Evolutionary conservation across 35 echinoderm and acorn worm genomes (phyloP).

Genomic region (Diadema setosum): DNA sequence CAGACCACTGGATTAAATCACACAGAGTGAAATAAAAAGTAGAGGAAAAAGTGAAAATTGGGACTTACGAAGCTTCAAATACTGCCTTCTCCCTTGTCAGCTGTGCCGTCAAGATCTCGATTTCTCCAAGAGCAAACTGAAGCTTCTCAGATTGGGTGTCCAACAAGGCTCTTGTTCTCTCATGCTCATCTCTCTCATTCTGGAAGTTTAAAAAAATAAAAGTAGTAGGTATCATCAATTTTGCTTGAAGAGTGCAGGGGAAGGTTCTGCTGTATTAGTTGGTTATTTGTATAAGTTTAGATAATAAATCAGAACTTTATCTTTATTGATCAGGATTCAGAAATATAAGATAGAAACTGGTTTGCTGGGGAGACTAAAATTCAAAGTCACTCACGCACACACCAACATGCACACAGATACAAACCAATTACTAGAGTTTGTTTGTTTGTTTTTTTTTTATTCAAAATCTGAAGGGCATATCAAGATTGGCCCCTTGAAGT

Average conservation of each 20-base stretch:
- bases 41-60: background rate
- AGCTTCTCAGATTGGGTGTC: conserved; percentile 44
- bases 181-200: conserved; percentile 57
- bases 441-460: too few relatives aligned
- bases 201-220: conserved; percentile 16
- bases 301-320: background rate
- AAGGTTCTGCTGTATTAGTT: background rate
- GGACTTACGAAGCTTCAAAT: conserved; percentile 80
- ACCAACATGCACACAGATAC: too few relatives aligned
- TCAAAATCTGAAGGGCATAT: too few relatives aligned
- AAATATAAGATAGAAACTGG: too few relatives aligned
- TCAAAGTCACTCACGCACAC: too few relatives aligned
- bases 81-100: conserved; percentile 46
- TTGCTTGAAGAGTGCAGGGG: background rate
- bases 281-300: too few relatives aligned
- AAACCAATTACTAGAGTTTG: too few relatives aligned
- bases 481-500: too few relatives aligned
- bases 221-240: background rate
- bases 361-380: too few relatives aligned
- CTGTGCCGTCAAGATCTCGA: conserved; percentile 59
- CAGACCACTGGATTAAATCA: too few relatives aligned
- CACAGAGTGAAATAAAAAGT: too few relatives aligned
- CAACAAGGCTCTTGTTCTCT: conserved; percentile 50
- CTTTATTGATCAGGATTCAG: too few relatives aligned
- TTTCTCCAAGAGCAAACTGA: conserved; percentile 77